A percentile compares a stretch with the other conserved stretches of the same genome.
phyloP scores from a whole-genome alignment of 2,113 vertebrate genomes.

The Zosterops lateralis region DNA sequence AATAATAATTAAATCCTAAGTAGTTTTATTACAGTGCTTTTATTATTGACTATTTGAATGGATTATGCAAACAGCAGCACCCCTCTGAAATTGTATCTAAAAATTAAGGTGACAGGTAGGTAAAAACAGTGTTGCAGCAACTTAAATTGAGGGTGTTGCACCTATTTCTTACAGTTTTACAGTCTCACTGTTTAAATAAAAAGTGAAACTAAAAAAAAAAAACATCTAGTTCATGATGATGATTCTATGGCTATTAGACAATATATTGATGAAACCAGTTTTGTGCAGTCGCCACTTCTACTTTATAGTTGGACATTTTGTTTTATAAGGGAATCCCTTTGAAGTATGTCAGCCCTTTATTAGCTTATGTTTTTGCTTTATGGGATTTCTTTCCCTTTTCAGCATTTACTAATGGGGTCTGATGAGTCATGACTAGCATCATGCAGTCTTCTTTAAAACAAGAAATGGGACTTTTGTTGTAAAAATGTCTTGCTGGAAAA shows the following conservation, averaged over 20 bases:
- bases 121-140: background rate
- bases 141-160: background rate
- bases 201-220: background rate
- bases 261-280: background rate
- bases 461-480: background rate
- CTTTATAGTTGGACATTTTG: background rate
- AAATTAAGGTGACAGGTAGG: background rate
- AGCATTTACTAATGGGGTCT: background rate
- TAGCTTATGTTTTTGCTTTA: background rate
- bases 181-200: background rate
- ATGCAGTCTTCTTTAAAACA: background rate
- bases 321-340: background rate
- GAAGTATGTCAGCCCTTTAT: background rate
- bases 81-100: background rate
- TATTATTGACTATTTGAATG: background rate
- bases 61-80: background rate
- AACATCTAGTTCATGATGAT: background rate
- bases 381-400: background rate
- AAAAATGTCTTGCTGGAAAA: background rate
- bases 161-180: background rate
- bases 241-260: background rate
- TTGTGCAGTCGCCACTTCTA: background rate
- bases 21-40: background rate
- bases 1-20: conserved; percentile 8
- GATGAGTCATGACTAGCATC: background rate